A percentile compares a stretch with the other conserved stretches of the same genome.
phyloP scores from a whole-genome alignment of 2,888 invertebrate species.

The Rhyacophila evoluta region DNA sequence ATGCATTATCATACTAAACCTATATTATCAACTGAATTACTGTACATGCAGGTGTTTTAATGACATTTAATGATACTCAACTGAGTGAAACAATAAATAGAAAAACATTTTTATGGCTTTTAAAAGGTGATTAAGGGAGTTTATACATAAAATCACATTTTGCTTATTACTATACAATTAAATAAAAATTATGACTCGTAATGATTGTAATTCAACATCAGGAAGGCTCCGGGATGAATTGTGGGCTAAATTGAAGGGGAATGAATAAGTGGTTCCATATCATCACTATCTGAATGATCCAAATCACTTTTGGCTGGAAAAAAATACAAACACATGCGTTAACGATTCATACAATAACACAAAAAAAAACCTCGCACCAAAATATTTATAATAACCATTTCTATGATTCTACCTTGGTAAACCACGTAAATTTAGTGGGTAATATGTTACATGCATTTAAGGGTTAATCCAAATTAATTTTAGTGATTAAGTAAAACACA shows the following conservation, averaged over 20 bases:
- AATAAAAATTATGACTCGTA: constrained; percentile 9
- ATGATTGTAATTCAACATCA: constrained; percentile 16
- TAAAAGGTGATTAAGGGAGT: neutral
- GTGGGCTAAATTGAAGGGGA: constrained; percentile 29
- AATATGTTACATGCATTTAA: too few species aligned
- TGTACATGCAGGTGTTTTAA: neutral
- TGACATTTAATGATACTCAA: neutral
- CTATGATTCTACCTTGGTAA: too few species aligned
- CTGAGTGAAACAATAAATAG: neutral
- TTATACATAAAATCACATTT: constrained; percentile 19
- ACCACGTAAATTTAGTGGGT: too few species aligned
- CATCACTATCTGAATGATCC: constrained; percentile 47
- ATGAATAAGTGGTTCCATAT: constrained; percentile 49
- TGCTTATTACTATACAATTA: constrained; percentile 10
- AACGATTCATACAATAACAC: constrained; percentile 43
- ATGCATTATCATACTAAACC: neutral
- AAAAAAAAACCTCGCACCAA: constrained; percentile 30
- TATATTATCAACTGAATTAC: neutral
- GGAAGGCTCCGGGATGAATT: neutral
- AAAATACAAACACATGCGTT: constrained; percentile 49
- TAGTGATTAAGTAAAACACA: constrained; percentile 23
- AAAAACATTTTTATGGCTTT: constrained; percentile 17
- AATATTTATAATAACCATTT: neutral
- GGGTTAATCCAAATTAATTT: neutral
- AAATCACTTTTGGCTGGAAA: constrained; percentile 53